These are phyloP conservation scores for Oreochromis mossambicus DNA, from an alignment of 2,797 vertebrate genomes.

Conservation along the genomic window DNA sequence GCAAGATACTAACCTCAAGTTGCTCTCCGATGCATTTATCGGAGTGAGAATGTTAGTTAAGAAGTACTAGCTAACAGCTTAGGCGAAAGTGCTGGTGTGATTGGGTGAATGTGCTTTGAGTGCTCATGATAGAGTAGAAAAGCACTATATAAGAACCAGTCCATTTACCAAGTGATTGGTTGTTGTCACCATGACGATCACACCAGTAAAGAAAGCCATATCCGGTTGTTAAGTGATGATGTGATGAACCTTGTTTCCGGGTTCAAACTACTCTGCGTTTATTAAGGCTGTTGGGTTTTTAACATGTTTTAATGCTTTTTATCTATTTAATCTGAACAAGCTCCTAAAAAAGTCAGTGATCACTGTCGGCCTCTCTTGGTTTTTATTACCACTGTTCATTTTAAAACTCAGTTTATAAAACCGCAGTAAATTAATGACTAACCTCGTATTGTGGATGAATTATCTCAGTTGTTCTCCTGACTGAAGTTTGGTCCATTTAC, in stretches of 20 bases:
- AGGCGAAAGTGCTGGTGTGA: neutral
- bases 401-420: neutral
- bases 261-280: neutral
- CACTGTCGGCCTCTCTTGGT: neutral
- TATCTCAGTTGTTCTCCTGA: neutral
- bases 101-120: neutral
- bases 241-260: neutral
- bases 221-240: neutral
- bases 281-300: neutral
- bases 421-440: neutral
- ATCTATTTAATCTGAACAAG: neutral
- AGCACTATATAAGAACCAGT: neutral
- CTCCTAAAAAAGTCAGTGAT: neutral
- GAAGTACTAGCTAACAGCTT: neutral
- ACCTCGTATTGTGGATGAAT: neutral
- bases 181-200: neutral
- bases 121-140: neutral
- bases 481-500: neutral
- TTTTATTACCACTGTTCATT: neutral
- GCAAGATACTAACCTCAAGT: neutral
- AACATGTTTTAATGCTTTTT: neutral
- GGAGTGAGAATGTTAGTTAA: neutral
- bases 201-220: neutral
- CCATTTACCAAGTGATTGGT: neutral
- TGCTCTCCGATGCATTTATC: neutral